Evolutionary conservation across 2,113 vertebrate species (phyloP).

Genomic region (Bos indicus): DNA sequence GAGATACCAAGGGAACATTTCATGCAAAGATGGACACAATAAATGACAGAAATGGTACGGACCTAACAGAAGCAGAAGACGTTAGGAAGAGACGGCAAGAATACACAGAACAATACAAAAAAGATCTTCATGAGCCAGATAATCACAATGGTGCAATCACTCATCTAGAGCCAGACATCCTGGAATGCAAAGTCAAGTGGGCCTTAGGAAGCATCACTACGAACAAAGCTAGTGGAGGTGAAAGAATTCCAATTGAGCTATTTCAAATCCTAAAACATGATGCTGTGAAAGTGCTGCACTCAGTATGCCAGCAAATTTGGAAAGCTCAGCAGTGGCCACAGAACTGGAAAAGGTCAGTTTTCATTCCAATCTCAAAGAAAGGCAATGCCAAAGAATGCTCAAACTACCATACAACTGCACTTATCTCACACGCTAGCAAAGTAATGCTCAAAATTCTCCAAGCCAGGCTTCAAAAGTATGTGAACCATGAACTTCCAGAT

Average conservation of each 20-base stretch:
- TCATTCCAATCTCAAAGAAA: not conserved
- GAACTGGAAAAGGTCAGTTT: not conserved
- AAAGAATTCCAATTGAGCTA: not conserved
- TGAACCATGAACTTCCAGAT: not conserved
- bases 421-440: not conserved
- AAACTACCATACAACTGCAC: not conserved
- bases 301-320: not conserved
- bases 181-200: not conserved
- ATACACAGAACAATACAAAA: not conserved
- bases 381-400: not conserved
- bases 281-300: not conserved
- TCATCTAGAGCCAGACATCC: not conserved
- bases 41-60: not conserved
- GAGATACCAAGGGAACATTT: not conserved
- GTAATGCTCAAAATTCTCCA: not conserved
- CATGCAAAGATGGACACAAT: not conserved
- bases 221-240: not conserved
- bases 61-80: not conserved
- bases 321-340: not conserved
- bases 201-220: not conserved
- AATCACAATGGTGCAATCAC: not conserved
- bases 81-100: fast-evolving
- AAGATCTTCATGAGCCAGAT: not conserved
- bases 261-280: not conserved
- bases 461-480: not conserved